Evolutionary conservation across 2,113 vertebrate genomes (phyloP).

Genomic region (Perca schrenkii): DNA sequence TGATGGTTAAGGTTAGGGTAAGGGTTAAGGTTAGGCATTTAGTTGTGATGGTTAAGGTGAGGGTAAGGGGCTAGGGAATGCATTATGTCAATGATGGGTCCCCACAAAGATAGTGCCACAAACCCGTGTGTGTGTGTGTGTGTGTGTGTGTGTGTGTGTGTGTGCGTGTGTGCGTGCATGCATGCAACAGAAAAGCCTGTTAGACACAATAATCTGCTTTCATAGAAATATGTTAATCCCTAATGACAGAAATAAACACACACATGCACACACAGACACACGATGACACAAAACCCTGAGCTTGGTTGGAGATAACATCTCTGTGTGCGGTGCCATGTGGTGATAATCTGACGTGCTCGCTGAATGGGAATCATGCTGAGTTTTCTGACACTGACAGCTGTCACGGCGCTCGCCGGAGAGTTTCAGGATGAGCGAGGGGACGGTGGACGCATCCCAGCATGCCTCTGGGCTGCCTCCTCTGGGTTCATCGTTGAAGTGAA

Average conservation of each 20-base stretch:
- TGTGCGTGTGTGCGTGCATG: background rate
- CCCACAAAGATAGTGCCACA: too few species aligned
- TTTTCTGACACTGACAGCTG: background rate
- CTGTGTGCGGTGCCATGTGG: background rate
- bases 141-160: background rate
- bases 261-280: background rate
- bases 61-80: too few species aligned
- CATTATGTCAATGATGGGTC: too few species aligned
- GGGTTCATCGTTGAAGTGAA: background rate
- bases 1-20: too few species aligned
- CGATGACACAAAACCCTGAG: background rate
- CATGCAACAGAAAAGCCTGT: constrained; percentile 13
- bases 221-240: background rate
- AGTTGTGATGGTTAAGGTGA: too few species aligned
- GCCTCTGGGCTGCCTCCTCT: background rate
- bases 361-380: background rate
- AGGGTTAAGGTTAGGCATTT: too few species aligned
- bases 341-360: constrained; percentile 25
- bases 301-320: background rate
- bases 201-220: constrained; percentile 31
- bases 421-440: background rate
- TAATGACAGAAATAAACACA: constrained; percentile 11
- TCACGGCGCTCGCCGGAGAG: background rate
- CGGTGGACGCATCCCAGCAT: constrained; percentile 8
- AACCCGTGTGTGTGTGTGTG: background rate